Percentiles rank a stretch among this genome's conserved stretches.
Evolutionary conservation across 2,888 invertebrate species (phyloP).

Genomic region (Harpalus rufipes): DNA sequence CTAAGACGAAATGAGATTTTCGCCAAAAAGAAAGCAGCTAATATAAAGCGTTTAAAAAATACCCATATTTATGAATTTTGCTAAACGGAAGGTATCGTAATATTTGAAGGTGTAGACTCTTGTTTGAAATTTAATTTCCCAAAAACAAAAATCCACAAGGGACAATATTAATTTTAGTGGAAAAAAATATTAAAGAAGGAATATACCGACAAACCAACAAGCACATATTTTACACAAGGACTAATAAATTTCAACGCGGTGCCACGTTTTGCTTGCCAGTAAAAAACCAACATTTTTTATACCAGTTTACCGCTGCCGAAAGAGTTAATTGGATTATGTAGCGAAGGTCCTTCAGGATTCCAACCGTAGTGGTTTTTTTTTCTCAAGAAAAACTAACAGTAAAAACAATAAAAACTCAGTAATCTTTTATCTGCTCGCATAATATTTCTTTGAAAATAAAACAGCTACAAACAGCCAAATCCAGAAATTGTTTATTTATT

Average conservation of each 20-base stretch:
- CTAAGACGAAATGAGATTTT: too few relatives aligned
- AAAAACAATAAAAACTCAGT: constrained; percentile 1
- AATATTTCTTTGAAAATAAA: constrained; percentile 33
- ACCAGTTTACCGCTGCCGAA: constrained; percentile 31
- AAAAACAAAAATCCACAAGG: not conserved
- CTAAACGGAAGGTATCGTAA: not conserved
- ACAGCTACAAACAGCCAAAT: constrained; percentile 9
- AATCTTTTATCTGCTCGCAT: constrained; percentile 39
- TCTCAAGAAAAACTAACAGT: not conserved
- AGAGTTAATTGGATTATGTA: constrained; percentile 49
- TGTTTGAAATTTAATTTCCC: constrained; percentile 24
- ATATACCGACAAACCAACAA: constrained; percentile 38
- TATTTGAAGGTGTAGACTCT: constrained; percentile 23
- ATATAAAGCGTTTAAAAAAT: too few relatives aligned
- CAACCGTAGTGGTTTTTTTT: constrained; percentile 18
- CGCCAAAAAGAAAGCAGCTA: too few relatives aligned
- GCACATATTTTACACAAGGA: constrained; percentile 45
- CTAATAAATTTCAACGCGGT: constrained; percentile 45
- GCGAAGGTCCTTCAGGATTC: constrained; percentile 23
- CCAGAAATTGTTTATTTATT: constrained; percentile 14
- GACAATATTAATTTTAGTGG: constrained; percentile 43
- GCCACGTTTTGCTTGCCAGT: constrained; percentile 12
- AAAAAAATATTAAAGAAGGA: constrained; percentile 37
- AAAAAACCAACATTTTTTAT: constrained; percentile 35
- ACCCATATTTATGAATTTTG: too few relatives aligned